A percentile compares a stretch with the other conserved stretches of the same genome.
phyloP scores from a whole-genome alignment of 2,797 vertebrate genomes.

The Emydoidea blandingii region DNA sequence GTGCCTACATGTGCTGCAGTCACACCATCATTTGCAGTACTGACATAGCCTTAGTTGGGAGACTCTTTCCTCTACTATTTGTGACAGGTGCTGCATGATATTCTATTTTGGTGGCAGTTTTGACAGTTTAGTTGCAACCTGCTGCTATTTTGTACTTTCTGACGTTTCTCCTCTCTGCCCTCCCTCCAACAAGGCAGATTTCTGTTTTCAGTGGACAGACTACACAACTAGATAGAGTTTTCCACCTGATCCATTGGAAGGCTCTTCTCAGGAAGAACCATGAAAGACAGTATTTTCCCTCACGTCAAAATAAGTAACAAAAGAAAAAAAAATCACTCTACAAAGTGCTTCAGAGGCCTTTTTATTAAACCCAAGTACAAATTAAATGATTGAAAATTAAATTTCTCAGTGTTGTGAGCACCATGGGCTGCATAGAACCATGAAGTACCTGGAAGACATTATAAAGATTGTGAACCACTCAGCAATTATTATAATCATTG shows the following conservation, averaged over 20 bases:
- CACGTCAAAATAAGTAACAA: background rate
- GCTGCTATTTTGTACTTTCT: no score
- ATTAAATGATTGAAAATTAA: slow-evolving; percentile 42
- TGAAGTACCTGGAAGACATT: slow-evolving; percentile 26
- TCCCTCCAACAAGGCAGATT: background rate
- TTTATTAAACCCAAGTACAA: background rate
- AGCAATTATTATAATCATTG: background rate
- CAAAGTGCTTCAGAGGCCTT: background rate
- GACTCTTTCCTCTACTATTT: no score
- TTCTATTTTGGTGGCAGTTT: no score
- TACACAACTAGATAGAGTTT: background rate
- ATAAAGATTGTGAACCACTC: slow-evolving; percentile 10
- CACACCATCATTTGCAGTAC: no score
- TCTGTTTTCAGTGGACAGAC: background rate
- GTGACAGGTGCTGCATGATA: no score
- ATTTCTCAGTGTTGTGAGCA: background rate
- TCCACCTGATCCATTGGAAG: background rate
- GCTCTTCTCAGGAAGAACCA: background rate
- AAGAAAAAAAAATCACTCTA: background rate
- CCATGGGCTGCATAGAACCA: background rate
- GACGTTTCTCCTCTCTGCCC: no score
- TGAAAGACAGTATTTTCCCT: background rate
- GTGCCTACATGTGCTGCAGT: no score
- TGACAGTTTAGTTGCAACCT: no score
- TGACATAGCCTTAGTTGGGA: no score